Evolutionary conservation across 2,888 invertebrate species (phyloP).

Genomic region (Acanthosepion lycidas): DNA sequence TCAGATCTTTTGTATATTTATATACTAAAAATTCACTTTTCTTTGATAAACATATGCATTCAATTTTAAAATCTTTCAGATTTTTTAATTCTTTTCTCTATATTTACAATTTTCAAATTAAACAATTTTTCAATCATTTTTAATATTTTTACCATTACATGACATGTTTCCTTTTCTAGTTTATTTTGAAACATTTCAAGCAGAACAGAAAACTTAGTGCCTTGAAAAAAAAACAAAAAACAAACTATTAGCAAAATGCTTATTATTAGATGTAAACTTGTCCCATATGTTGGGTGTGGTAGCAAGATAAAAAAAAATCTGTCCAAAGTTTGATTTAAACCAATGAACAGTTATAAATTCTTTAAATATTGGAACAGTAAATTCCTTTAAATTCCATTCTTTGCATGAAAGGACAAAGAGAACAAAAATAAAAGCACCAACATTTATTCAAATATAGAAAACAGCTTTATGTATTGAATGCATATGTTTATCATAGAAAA

Average conservation of each 20-base stretch:
- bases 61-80: not conserved
- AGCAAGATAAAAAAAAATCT: not conserved
- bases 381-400: not conserved
- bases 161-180: no score
- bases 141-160: no score
- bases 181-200: no score
- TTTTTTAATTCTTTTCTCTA: no score
- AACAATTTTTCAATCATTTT: no score
- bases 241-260: not conserved
- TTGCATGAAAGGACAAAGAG: not conserved
- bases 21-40: not conserved
- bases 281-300: slow-evolving; percentile 1
- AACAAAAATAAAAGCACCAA: not conserved
- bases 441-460: not conserved
- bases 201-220: no score
- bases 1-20: not conserved
- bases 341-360: not conserved
- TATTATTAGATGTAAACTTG: not conserved
- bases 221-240: not conserved
- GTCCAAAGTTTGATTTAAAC: not conserved
- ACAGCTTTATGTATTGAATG: not conserved
- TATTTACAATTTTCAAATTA: no score
- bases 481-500: not conserved
- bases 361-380: not conserved
- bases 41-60: not conserved